phyloP scores from a whole-genome alignment of 2,888 invertebrate genomes.

The Drosophila imparisetae region DNA sequence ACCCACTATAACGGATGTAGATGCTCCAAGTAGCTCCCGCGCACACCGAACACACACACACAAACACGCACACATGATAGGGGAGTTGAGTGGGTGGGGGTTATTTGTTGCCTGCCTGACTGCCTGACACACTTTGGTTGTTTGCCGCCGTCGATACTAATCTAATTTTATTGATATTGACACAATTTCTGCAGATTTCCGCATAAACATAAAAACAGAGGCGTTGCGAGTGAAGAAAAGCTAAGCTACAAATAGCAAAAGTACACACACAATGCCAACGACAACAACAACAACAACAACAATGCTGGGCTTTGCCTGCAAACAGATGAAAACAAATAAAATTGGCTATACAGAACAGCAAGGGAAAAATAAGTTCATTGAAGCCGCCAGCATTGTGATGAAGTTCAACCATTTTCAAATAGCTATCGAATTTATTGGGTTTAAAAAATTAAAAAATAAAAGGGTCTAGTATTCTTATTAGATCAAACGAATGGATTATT shows the following conservation, averaged over 20 bases:
- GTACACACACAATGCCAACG: constrained; percentile 20
- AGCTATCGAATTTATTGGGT: not conserved
- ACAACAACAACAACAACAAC: constrained; percentile 16
- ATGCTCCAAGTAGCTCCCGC: constrained; percentile 33
- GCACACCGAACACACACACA: constrained; percentile 4
- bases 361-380: constrained; percentile 50
- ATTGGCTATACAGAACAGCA: constrained; percentile 27
- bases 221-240: constrained; percentile 33
- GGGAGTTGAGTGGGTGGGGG: not conserved
- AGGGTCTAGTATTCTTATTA: not conserved
- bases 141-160: constrained; percentile 81
- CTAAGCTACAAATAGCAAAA: constrained; percentile 42
- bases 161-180: constrained; percentile 85
- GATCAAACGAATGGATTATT: not conserved
- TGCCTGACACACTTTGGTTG: constrained; percentile 53
- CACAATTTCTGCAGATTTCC: constrained; percentile 84
- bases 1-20: constrained; percentile 39
- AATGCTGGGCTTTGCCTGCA: constrained; percentile 25
- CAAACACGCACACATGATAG: constrained; percentile 1
- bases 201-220: constrained; percentile 81
- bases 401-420: constrained; percentile 38
- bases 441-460: not conserved
- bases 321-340: constrained; percentile 70
- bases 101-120: constrained; percentile 57
- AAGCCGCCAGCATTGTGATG: constrained; percentile 26